phyloP scores from a whole-genome alignment of 2,797 vertebrate species.

The Darevskia mixta region DNA sequence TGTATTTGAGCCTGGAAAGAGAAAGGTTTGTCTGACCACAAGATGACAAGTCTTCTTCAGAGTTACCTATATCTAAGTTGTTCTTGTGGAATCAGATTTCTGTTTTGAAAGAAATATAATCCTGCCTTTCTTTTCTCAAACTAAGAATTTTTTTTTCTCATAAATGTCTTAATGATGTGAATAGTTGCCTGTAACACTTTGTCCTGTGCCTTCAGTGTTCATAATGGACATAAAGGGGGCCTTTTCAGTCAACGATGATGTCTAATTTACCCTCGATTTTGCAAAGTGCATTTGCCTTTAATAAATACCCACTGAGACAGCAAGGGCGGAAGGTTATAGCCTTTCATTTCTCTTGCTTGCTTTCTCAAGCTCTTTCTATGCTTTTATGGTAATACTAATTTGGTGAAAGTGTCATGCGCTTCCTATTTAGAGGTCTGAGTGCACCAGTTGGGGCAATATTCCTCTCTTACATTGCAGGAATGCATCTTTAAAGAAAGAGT shows the following conservation, averaged over 20 bases:
- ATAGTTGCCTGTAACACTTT: background rate
- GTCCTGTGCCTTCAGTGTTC: background rate
- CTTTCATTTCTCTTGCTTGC: background rate
- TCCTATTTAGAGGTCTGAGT: background rate
- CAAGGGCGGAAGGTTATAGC: background rate
- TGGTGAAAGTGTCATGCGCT: background rate
- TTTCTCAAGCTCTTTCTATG: background rate
- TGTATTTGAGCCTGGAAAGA: background rate
- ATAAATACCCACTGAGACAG: background rate
- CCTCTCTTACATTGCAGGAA: background rate
- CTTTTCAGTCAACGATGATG: conserved; percentile 1
- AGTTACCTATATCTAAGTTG: no score
- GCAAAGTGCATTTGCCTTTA: background rate
- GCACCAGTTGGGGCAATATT: background rate
- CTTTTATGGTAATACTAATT: background rate
- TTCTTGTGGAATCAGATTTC: no score
- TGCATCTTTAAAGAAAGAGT: background rate
- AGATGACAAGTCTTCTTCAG: background rate
- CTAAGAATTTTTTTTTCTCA: background rate
- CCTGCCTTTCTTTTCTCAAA: background rate
- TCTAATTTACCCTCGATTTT: background rate
- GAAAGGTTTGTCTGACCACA: background rate
- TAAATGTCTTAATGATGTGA: background rate
- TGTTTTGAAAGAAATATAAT: no score
- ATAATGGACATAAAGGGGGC: background rate